These are phyloP conservation scores for Epirrita christyi DNA, from an alignment of 2,888 invertebrate species.

Conservation along the genomic window DNA sequence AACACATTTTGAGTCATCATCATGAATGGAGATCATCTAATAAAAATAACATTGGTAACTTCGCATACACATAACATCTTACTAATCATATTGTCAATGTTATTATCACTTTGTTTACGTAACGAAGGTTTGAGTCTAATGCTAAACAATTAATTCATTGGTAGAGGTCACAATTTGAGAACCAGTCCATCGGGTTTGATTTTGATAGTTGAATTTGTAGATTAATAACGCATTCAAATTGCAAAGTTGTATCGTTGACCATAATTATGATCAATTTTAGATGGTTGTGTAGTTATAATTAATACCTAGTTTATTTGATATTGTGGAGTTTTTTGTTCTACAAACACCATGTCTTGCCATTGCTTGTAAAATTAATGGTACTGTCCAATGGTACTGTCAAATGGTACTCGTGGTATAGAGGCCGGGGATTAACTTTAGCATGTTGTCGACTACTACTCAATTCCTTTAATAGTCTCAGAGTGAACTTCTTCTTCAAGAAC, in stretches of 20 bases:
- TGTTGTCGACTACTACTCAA: too few relatives aligned
- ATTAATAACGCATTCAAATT: constrained; percentile 23
- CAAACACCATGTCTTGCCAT: too few relatives aligned
- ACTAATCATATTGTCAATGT: constrained; percentile 53
- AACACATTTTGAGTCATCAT: constrained; percentile 52
- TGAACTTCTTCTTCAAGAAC: too few relatives aligned
- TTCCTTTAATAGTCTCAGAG: too few relatives aligned
- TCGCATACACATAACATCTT: constrained; percentile 33
- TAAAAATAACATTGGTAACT: constrained; percentile 45
- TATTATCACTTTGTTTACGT: constrained; percentile 51
- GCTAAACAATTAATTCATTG: constrained; percentile 36
- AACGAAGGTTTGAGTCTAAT: constrained; percentile 35
- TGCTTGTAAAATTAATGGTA: too few relatives aligned
- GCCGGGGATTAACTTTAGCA: too few relatives aligned
- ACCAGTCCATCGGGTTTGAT: constrained; percentile 28
- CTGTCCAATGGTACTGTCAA: too few relatives aligned
- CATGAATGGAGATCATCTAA: constrained; percentile 46
- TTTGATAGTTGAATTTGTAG: constrained; percentile 22
- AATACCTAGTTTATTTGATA: too few relatives aligned
- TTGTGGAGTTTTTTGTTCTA: too few relatives aligned
- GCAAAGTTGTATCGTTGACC: constrained; percentile 8
- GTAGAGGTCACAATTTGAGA: constrained; percentile 36
- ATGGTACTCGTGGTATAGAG: too few relatives aligned
- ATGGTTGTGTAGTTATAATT: background rate
- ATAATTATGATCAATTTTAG: background rate